phyloP scores from a whole-genome alignment of 2,113 vertebrate species.

The Vireo altiloquus region DNA sequence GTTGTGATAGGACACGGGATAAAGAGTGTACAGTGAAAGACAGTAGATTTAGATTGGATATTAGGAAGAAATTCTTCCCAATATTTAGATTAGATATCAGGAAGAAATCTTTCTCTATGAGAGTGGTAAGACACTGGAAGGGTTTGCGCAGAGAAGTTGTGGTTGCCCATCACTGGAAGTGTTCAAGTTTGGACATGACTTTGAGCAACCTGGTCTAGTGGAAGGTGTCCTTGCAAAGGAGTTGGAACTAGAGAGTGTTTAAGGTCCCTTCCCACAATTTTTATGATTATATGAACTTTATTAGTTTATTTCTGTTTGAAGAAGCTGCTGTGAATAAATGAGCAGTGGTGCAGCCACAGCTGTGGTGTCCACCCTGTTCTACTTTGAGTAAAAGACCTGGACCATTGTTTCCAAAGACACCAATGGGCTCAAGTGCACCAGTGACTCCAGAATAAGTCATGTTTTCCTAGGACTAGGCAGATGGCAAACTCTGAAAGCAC shows the following conservation, averaged over 20 bases:
- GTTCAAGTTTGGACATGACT: background rate
- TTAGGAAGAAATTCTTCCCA: background rate
- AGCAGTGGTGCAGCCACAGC: background rate
- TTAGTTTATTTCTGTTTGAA: background rate
- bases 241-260: background rate
- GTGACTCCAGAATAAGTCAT: background rate
- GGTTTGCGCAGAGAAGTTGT: background rate
- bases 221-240: background rate
- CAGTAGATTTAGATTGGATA: background rate
- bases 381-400: background rate
- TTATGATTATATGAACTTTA: background rate
- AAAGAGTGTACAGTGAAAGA: background rate
- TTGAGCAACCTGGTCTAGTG: background rate
- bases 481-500: background rate
- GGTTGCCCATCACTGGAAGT: background rate
- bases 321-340: background rate
- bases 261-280: background rate
- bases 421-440: background rate
- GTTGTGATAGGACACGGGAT: background rate
- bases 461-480: background rate
- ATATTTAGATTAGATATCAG: background rate
- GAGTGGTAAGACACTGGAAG: background rate
- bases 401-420: background rate
- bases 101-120: background rate
- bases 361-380: background rate